Evolutionary conservation across 2,113 vertebrate species (phyloP).

Genomic region (Seriola aureovittata): DNA sequence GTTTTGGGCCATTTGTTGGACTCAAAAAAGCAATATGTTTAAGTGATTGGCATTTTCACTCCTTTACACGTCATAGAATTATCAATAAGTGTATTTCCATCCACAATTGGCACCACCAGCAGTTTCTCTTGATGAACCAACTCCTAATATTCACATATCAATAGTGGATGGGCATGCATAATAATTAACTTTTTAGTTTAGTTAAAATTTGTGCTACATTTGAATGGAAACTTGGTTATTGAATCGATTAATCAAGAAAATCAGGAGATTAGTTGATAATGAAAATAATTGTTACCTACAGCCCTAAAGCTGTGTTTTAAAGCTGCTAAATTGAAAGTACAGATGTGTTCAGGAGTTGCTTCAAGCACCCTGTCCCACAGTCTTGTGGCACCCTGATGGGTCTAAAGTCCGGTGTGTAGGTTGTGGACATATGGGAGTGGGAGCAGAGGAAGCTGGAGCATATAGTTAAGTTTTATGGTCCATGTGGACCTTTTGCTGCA

Average conservation of each 20-base stretch:
- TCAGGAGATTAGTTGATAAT: too few species aligned
- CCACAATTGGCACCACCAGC: too few species aligned
- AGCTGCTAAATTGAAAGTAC: background rate
- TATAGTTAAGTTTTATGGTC: constrained; percentile 15
- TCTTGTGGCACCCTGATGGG: constrained; percentile 1
- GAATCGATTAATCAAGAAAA: too few species aligned
- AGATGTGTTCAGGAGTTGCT: background rate
- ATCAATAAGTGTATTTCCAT: background rate
- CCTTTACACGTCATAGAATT: background rate
- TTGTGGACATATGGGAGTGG: constrained; percentile 21
- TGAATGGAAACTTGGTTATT: too few species aligned
- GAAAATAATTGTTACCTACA: too few species aligned
- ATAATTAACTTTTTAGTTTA: too few species aligned
- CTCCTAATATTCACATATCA: too few species aligned
- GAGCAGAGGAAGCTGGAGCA: background rate
- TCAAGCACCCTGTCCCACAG: background rate
- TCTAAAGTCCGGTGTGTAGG: constrained; percentile 40
- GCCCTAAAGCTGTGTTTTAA: background rate
- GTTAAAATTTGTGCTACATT: too few species aligned
- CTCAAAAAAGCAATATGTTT: background rate
- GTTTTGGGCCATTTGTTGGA: too few species aligned
- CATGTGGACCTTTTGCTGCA: background rate
- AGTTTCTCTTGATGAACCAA: too few species aligned
- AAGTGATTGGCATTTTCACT: background rate
- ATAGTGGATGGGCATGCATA: too few species aligned